phyloP scores from a whole-genome alignment of 2,113 vertebrate species.

The Passer domesticus region DNA sequence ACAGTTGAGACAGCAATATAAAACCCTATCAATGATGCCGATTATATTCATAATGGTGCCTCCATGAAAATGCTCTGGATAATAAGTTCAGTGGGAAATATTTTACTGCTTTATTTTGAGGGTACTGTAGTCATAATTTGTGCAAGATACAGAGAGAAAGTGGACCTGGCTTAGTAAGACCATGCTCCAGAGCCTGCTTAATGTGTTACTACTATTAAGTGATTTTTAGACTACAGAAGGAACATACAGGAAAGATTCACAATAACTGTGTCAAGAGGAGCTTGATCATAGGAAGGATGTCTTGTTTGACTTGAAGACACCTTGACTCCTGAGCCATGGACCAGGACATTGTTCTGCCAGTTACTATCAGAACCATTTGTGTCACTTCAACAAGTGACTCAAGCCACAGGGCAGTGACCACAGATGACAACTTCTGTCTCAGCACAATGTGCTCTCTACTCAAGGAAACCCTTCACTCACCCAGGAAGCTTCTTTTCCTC shows the following conservation, averaged over 20 bases:
- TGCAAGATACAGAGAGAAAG: not conserved
- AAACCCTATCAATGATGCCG: constrained; percentile 3
- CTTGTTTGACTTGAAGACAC: not conserved
- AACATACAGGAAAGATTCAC: not conserved
- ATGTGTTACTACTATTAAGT: not conserved
- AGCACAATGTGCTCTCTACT: not conserved
- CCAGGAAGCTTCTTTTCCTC: not conserved
- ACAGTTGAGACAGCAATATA: not conserved
- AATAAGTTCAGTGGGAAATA: constrained; percentile 1
- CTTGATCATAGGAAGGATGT: not conserved
- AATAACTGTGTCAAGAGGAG: not conserved
- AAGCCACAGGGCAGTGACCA: not conserved
- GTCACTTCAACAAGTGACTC: not conserved
- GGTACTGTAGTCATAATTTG: not conserved
- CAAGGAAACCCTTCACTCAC: not conserved
- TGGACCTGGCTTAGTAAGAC: not conserved
- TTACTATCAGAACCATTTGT: not conserved
- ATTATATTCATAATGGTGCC: constrained; percentile 9
- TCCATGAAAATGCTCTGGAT: not conserved
- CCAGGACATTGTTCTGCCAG: not conserved
- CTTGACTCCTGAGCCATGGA: not conserved
- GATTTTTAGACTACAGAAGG: not conserved
- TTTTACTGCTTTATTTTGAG: constrained; percentile 20
- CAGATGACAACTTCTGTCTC: not conserved
- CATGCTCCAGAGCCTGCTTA: not conserved